Conservation (phyloP, 2,888 invertebrate species). For the Podabrus alpinus region DNA sequence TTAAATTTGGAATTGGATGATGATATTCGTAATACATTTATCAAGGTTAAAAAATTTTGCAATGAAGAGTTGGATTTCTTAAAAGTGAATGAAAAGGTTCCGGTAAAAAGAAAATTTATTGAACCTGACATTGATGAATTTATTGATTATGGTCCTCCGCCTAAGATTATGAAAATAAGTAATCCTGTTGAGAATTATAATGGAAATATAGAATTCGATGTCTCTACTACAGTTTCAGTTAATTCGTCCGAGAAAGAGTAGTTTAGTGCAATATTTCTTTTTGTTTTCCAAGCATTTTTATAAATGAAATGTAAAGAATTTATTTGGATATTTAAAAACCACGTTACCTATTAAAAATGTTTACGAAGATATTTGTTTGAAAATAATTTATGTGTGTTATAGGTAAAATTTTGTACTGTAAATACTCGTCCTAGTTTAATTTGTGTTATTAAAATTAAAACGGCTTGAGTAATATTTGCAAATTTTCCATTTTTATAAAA, state of each 20-base stretch:
- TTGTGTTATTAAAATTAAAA: neutral
- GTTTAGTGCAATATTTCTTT: neutral
- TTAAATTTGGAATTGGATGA: conserved; percentile 36
- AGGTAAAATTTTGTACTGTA: neutral
- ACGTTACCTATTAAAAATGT: neutral
- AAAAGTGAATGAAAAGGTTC: neutral
- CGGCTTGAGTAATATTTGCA: neutral
- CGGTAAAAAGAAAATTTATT: conserved; percentile 35
- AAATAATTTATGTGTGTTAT: neutral
- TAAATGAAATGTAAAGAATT: neutral
- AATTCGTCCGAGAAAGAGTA: conserved; percentile 11
- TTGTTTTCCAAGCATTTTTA: neutral
- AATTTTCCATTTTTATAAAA: neutral
- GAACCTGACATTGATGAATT: conserved; percentile 43
- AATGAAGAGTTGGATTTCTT: conserved; percentile 8
- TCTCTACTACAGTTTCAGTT: conserved; percentile 8
- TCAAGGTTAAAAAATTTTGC: conserved; percentile 30
- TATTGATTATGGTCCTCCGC: neutral
- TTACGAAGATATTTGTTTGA: neutral
- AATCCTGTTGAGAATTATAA: neutral
- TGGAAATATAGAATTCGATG: neutral
- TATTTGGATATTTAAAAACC: neutral
- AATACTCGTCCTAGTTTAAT: neutral
- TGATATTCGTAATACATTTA: conserved; percentile 35
- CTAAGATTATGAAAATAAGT: conserved; percentile 8